Evolutionary conservation across 2,888 invertebrate genomes (phyloP), one percentile per base, ranked within the genome.

Genomic region (Nymphalis urticae): DNA sequence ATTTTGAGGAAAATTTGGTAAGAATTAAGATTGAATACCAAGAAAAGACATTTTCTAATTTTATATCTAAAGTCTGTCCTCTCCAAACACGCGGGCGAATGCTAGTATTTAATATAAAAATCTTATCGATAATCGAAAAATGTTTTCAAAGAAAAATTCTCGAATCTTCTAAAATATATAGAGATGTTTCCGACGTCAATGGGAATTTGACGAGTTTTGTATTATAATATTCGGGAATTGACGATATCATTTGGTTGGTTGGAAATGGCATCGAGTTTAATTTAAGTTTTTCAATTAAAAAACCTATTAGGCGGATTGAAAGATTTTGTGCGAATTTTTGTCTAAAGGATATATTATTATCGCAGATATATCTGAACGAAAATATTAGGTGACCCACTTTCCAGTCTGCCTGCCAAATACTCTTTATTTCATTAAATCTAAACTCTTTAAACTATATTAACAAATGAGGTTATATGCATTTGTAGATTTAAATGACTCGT

Each of bases 221-320:
- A 2, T 21, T 21, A 21, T 21, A 66, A 66, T 61, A 42, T 67
- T 62, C 54, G 62, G 62, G 48, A 56, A 36, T 48, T 63, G 51
- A 36, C 48, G 66, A 68, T 64, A 70, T 66, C 68, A 62, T 70
- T 72, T 68, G 66, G 68, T 72, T 70, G 62, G 65, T 68, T 58
- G 9, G 32, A 19, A 58, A 42, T 58, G 36, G 54, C 27, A 27
- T 54, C 21, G 54, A 27, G 36, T 13, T 19, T 36, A 36, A 58
- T 58, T 58, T 42, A 58, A 58, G 58, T 58, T 58, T 58, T 58
- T 58, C 58, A 58, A 58, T 58, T 58, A 42, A 58, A 58, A 54
- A 58, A 13, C 36, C 32, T 24, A 54, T 54, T 54, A 32, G 6
- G 6, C 6, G 27, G 13, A 42, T 42, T 42, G 13, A 13, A 42